Conservation (phyloP, 1,140 invertebrate genomes). For the Drosophila parvula region DNA sequence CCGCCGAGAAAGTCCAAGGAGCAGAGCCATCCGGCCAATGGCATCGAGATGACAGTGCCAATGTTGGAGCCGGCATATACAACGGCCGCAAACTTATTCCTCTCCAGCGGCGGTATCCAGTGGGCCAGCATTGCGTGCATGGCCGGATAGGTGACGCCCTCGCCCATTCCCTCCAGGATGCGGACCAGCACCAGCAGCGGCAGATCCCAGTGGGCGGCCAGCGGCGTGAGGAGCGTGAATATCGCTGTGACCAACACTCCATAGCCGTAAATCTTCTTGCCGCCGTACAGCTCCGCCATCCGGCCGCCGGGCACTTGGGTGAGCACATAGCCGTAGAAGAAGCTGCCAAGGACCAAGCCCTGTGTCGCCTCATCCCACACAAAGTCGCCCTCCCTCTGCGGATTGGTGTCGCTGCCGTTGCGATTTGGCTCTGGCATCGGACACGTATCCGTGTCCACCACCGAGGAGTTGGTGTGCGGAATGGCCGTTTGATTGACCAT, state of each 20-base stretch:
- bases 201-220: slow-evolving; percentile 89
- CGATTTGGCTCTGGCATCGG: slow-evolving; percentile 74
- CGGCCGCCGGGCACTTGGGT: slow-evolving; percentile 94
- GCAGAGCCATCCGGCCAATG: slow-evolving; percentile 90
- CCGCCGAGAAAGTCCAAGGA: slow-evolving; percentile 88
- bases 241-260: slow-evolving; percentile 91
- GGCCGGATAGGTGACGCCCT: slow-evolving; percentile 93
- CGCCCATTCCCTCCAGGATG: slow-evolving; percentile 93
- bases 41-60: slow-evolving; percentile 90
- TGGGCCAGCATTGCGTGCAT: slow-evolving; percentile 92
- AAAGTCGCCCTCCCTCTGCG: slow-evolving; percentile 88
- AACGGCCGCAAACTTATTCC: slow-evolving; percentile 91
- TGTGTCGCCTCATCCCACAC: slow-evolving; percentile 91
- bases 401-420: slow-evolving; percentile 84
- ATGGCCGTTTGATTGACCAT: slow-evolving; percentile 93
- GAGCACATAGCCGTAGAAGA: slow-evolving; percentile 94
- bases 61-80: slow-evolving; percentile 90
- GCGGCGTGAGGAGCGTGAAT: slow-evolving; percentile 90
- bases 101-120: slow-evolving; percentile 92
- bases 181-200: slow-evolving; percentile 90
- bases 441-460: slow-evolving; percentile 86
- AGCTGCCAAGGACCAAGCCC: slow-evolving; percentile 92
- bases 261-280: slow-evolving; percentile 91
- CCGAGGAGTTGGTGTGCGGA: slow-evolving; percentile 85
- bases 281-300: slow-evolving; percentile 91